These are phyloP conservation scores for Oscheius sp. DNA, from an alignment of 2,888 invertebrate genomes.

Conservation along the genomic window DNA sequence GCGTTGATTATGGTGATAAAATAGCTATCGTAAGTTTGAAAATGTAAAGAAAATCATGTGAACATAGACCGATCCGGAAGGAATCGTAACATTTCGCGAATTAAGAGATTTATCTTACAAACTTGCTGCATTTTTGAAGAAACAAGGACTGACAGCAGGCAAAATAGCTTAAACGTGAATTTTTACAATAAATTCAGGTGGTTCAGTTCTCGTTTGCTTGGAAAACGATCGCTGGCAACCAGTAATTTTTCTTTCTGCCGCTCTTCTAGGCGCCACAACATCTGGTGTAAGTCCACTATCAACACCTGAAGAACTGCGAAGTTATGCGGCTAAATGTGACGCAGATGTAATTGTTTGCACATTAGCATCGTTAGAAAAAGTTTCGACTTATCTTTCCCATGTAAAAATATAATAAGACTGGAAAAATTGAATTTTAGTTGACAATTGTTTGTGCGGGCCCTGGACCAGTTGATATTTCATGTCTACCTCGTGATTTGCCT, in stretches of 20 bases:
- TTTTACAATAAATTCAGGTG: constrained; percentile 32
- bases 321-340: constrained; percentile 22
- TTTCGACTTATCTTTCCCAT: constrained; percentile 22
- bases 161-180: background rate
- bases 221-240: constrained; percentile 58
- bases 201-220: constrained; percentile 49
- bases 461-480: constrained; percentile 11
- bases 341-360: constrained; percentile 25
- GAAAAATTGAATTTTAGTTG: background rate
- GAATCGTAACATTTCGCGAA: constrained; percentile 11
- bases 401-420: background rate
- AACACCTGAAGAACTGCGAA: constrained; percentile 37
- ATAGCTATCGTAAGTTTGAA: background rate
- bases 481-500: constrained; percentile 9
- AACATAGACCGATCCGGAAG: constrained; percentile 24
- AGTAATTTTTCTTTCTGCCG: constrained; percentile 49
- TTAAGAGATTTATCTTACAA: background rate
- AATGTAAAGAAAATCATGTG: background rate
- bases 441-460: constrained; percentile 2
- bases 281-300: constrained; percentile 50
- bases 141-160: constrained; percentile 22
- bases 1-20: background rate
- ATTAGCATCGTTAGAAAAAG: constrained; percentile 4
- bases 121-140: constrained; percentile 17
- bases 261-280: constrained; percentile 50